Evolutionary conservation across 1,140 invertebrate genomes (phyloP).

Genomic region (Microvelia longipes): DNA sequence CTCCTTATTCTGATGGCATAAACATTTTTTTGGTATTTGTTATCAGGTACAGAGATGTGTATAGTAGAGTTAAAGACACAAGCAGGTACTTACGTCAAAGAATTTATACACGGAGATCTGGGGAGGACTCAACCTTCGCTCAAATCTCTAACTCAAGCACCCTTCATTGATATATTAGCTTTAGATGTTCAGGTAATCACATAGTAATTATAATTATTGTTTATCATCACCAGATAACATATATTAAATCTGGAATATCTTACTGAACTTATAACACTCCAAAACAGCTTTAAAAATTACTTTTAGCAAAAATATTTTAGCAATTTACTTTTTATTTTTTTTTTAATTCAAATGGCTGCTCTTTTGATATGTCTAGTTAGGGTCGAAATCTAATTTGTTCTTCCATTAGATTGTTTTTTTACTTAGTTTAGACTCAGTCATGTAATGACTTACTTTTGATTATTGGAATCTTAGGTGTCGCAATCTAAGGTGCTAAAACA

Average conservation of each 20-base stretch:
- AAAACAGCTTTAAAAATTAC: background rate
- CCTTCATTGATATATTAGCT: conserved; percentile 42
- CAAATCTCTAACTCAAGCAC: conserved; percentile 34
- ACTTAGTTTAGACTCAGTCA: too few relatives aligned
- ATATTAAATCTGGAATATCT: too few relatives aligned
- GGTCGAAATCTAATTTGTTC: too few relatives aligned
- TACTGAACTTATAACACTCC: background rate
- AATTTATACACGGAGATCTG: conserved; percentile 92
- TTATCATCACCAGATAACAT: too few relatives aligned
- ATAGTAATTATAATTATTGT: too few relatives aligned
- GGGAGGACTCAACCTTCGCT: conserved; percentile 66
- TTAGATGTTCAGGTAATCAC: conserved; percentile 61
- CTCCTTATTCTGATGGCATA: too few relatives aligned
- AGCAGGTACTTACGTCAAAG: conserved; percentile 93
- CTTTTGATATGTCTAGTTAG: background rate
- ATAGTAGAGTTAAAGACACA: conserved; percentile 58
- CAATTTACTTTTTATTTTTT: background rate
- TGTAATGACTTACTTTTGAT: too few relatives aligned
- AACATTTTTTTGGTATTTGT: too few relatives aligned
- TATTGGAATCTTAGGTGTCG: too few relatives aligned
- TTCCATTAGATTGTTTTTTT: too few relatives aligned
- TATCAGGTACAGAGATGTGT: conserved; percentile 18
- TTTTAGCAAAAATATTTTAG: background rate
- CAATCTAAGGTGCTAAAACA: too few relatives aligned
- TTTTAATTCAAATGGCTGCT: background rate